Evolutionary conservation across 2,113 vertebrate species (phyloP).

Genomic region (Anolis sagrei): DNA sequence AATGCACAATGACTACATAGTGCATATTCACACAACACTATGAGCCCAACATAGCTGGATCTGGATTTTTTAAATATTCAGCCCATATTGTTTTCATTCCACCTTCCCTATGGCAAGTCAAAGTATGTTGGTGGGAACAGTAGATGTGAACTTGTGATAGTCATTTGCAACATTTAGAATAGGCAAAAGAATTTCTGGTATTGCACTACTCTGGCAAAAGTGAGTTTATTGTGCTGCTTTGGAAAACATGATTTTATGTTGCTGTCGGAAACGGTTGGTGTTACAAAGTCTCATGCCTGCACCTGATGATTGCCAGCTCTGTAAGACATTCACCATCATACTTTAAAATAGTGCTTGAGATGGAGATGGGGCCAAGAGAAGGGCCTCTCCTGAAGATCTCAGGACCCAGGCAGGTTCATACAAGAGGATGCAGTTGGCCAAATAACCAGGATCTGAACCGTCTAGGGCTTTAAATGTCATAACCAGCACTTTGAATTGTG

Average conservation of each 20-base stretch:
- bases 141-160: neutral
- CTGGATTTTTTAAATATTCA: neutral
- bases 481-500: too few species aligned
- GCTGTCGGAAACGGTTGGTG: neutral
- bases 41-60: neutral
- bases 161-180: neutral
- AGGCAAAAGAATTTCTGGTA: neutral
- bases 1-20: slow-evolving; percentile 5
- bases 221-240: neutral
- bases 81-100: neutral
- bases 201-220: neutral
- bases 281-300: too few species aligned
- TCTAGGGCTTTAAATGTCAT: too few species aligned
- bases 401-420: too few species aligned
- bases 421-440: too few species aligned
- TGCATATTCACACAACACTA: neutral
- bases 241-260: neutral
- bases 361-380: too few species aligned
- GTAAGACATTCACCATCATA: neutral
- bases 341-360: neutral
- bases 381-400: too few species aligned
- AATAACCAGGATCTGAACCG: too few species aligned
- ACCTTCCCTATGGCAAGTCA: neutral
- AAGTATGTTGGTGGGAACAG: neutral
- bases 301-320: neutral